These are phyloP conservation scores for Resseliella maxima DNA, from an alignment of 2,888 invertebrate genomes.

Conservation along the genomic window DNA sequence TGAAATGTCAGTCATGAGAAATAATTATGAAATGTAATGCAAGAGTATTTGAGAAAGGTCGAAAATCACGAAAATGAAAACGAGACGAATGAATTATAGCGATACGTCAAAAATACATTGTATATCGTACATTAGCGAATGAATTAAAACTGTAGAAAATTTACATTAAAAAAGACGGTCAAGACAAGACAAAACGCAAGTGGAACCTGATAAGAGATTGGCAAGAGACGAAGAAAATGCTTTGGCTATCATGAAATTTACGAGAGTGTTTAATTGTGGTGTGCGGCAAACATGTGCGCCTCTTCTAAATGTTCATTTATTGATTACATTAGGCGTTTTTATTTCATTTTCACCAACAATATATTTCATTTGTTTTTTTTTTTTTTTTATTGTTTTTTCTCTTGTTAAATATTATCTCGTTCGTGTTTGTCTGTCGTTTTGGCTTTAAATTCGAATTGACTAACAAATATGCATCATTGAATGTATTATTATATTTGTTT, in stretches of 20 bases:
- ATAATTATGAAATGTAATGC: background rate
- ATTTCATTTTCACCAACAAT: background rate
- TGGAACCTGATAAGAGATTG: conserved; percentile 4
- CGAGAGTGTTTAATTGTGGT: background rate
- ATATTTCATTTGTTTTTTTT: too few species aligned
- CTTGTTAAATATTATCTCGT: background rate
- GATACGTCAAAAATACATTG: background rate
- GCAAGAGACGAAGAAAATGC: background rate
- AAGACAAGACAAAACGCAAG: background rate
- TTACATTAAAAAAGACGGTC: background rate
- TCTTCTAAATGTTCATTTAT: conserved; percentile 37
- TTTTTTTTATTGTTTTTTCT: too few species aligned
- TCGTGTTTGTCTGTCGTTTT: background rate
- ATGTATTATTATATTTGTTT: background rate
- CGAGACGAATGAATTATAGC: background rate
- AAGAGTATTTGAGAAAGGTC: background rate
- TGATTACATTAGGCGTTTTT: conserved; percentile 48
- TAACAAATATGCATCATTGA: background rate
- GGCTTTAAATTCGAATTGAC: background rate
- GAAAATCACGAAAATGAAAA: background rate
- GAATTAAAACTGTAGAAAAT: background rate
- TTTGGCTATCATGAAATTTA: background rate
- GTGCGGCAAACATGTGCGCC: background rate
- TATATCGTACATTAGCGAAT: background rate
- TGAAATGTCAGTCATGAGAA: background rate